These are phyloP conservation scores for Agonopterix alstromeriana DNA, from an alignment of 2,888 invertebrate genomes.

Conservation along the genomic window DNA sequence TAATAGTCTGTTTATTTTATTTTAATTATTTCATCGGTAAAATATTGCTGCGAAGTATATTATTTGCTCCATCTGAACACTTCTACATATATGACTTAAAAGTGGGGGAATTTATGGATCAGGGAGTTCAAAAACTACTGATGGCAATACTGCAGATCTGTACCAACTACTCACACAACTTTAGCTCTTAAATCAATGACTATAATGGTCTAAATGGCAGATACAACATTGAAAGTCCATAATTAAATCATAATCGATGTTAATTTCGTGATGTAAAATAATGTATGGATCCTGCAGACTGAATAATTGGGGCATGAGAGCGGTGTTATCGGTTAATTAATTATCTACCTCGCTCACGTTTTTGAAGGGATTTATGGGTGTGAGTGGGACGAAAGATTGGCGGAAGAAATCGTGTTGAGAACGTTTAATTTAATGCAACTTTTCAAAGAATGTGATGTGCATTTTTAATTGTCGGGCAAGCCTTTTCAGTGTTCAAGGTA, in stretches of 20 bases:
- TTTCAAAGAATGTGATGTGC: no score
- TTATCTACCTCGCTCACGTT: not conserved
- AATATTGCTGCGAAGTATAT: no score
- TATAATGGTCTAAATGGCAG: not conserved
- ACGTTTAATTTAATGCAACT: no score
- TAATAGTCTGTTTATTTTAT: no score
- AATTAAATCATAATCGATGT: not conserved
- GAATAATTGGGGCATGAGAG: constrained; percentile 1
- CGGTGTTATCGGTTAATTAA: not conserved
- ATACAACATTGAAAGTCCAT: not conserved
- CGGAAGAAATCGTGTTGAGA: no score
- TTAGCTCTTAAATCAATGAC: not conserved
- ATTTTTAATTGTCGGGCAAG: not conserved
- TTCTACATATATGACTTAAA: no score
- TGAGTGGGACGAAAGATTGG: no score
- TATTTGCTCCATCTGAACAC: no score
- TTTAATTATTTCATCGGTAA: no score
- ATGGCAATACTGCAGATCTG: not conserved
- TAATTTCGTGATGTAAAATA: constrained; percentile 3
- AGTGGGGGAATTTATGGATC: no score
- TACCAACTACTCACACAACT: not conserved
- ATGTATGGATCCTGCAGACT: constrained; percentile 2
- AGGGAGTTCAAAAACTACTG: no score
- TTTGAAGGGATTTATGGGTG: not conserved
- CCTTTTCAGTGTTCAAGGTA: not conserved